Conservation (phyloP, 2,797 vertebrate genomes). For the Sphenodon punctatus region DNA sequence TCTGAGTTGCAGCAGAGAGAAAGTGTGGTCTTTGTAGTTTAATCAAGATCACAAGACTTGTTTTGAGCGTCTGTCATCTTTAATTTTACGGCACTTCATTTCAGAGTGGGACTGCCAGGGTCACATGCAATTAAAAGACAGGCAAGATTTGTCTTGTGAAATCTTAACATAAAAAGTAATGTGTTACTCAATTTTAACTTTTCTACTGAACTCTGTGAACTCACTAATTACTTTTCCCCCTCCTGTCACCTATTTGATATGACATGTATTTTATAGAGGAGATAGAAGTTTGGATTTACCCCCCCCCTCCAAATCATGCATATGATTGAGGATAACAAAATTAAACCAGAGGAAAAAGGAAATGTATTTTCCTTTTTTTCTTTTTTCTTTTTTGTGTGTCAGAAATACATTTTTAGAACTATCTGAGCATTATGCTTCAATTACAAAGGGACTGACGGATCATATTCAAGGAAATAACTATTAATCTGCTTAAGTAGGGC, state of each 20-base stretch:
- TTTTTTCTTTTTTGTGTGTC: too few species aligned
- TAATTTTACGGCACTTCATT: constrained; percentile 87
- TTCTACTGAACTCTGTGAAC: constrained; percentile 84
- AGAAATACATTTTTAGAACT: constrained; percentile 79
- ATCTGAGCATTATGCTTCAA: constrained; percentile 74
- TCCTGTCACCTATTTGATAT: constrained; percentile 87
- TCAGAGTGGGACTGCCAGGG: constrained; percentile 83
- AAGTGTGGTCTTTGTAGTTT: constrained; percentile 86
- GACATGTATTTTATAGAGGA: constrained; percentile 83
- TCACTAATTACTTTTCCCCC: constrained; percentile 87
- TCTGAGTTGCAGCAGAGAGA: constrained; percentile 85
- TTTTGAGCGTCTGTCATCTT: constrained; percentile 89
- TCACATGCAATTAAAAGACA: constrained; percentile 91
- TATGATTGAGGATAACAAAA: constrained; percentile 83
- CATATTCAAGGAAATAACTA: constrained; percentile 78
- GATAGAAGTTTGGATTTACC: constrained; percentile 80
- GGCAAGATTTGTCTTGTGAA: constrained; percentile 87
- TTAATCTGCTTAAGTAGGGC: constrained; percentile 83
- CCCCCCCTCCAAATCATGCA: constrained; percentile 62
- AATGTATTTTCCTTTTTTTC: too few species aligned
- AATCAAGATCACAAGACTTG: constrained; percentile 89
- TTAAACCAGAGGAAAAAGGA: constrained; percentile 77
- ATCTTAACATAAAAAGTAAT: constrained; percentile 88
- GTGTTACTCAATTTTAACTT: constrained; percentile 88
- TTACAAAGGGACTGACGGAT: constrained; percentile 74